phyloP scores from a whole-genome alignment of 2,113 vertebrate species.

The Mustela lutreola region DNA sequence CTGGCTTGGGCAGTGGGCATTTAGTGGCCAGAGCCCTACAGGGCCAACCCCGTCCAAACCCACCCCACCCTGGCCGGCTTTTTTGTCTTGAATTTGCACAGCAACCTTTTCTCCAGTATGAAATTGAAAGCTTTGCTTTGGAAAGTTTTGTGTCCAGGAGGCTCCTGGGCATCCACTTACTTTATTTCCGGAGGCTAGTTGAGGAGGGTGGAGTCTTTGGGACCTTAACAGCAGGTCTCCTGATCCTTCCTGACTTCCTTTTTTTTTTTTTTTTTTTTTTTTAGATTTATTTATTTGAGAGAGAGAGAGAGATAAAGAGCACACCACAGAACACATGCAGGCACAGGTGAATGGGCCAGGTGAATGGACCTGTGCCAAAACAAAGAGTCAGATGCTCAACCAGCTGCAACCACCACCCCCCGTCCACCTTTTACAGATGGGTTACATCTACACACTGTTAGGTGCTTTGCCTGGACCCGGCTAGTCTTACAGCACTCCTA shows the following conservation, averaged over 20 bases:
- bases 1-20: background rate
- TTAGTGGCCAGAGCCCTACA: background rate
- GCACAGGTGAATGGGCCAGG: too few relatives aligned
- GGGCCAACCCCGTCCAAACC: background rate
- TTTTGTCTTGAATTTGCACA: background rate
- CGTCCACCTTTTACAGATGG: too few relatives aligned
- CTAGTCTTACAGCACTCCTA: too few relatives aligned
- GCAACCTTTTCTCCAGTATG: background rate
- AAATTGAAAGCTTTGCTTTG: background rate
- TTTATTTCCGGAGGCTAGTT: background rate
- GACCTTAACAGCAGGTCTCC: background rate
- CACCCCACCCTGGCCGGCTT: rapidly evolving
- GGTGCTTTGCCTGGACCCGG: too few relatives aligned
- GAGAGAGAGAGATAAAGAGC: too few relatives aligned
- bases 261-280: too few relatives aligned
- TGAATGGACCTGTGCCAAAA: too few relatives aligned
- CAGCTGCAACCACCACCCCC: too few relatives aligned
- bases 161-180: background rate
- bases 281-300: too few relatives aligned
- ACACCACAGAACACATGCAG: too few relatives aligned
- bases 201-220: background rate
- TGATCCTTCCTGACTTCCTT: background rate
- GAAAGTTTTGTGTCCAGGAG: background rate
- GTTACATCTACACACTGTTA: too few relatives aligned
- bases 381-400: too few relatives aligned